Evolutionary conservation across 1,140 invertebrate genomes (phyloP).

Genomic region (Dufourea novaeangliae): DNA sequence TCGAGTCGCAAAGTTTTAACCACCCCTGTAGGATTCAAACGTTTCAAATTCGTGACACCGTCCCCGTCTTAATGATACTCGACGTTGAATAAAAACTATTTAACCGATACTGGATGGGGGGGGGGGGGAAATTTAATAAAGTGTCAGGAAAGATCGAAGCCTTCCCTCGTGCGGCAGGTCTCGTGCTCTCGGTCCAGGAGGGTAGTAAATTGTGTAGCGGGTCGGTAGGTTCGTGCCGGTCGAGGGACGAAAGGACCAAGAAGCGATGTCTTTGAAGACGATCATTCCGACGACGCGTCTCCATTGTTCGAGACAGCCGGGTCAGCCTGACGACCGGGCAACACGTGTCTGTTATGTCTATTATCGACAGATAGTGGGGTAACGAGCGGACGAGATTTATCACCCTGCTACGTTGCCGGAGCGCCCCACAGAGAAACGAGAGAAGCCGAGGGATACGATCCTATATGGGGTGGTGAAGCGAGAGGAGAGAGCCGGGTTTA

Average conservation of each 20-base stretch:
- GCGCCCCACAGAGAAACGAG: slow-evolving; percentile 56
- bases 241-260: not conserved
- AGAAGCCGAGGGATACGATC: slow-evolving; percentile 48
- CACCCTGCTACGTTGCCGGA: slow-evolving; percentile 61
- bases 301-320: slow-evolving; percentile 50
- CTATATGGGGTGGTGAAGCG: slow-evolving; percentile 47
- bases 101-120: too few species aligned
- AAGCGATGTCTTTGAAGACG: slow-evolving; percentile 46
- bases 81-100: not conserved
- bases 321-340: slow-evolving; percentile 73
- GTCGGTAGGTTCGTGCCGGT: not conserved
- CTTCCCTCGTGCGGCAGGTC: not conserved
- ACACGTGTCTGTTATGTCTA: slow-evolving; percentile 79
- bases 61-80: not conserved
- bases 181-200: too few species aligned
- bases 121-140: slow-evolving; percentile 12
- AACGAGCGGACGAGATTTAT: slow-evolving; percentile 74
- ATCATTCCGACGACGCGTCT: slow-evolving; percentile 54
- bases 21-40: not conserved
- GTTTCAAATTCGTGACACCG: not conserved
- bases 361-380: slow-evolving; percentile 73
- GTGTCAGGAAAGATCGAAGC: not conserved
- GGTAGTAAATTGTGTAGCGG: slow-evolving; percentile 8
- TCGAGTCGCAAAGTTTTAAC: slow-evolving; percentile 25
- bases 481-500: slow-evolving; percentile 54